Conservation (phyloP, 2,113 vertebrate genomes). For the Narcine bancroftii region DNA sequence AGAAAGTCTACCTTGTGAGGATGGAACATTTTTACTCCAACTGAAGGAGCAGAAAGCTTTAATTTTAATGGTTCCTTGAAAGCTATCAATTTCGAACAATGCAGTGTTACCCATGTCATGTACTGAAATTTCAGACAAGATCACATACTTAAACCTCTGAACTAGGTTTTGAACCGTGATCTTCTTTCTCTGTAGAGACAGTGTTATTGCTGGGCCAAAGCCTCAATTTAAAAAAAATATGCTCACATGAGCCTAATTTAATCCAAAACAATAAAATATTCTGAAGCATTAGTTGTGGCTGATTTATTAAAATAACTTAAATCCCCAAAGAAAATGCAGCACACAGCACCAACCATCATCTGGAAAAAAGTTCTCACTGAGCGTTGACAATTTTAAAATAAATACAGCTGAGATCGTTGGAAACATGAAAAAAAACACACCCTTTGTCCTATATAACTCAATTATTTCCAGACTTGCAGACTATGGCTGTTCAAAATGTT, state of each 20-base stretch:
- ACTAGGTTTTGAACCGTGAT: background rate
- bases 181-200: background rate
- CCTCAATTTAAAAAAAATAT: background rate
- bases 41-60: background rate
- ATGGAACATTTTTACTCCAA: background rate
- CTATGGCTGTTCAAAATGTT: background rate
- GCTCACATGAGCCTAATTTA: background rate
- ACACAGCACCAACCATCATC: background rate
- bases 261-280: background rate
- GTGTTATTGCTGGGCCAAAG: background rate
- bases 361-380: slow-evolving; percentile 4
- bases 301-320: background rate
- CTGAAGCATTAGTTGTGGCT: background rate
- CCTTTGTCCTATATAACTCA: background rate
- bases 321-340: background rate
- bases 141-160: background rate
- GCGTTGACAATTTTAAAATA: background rate
- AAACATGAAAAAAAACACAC: background rate
- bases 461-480: slow-evolving; percentile 21
- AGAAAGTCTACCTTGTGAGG: background rate
- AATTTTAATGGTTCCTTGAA: background rate
- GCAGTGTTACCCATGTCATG: background rate
- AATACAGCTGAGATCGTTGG: background rate
- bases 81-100: background rate
- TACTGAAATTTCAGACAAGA: background rate